Evolutionary conservation across 1,140 invertebrate genomes (phyloP).

Genomic region (Lepidostoma basale): DNA sequence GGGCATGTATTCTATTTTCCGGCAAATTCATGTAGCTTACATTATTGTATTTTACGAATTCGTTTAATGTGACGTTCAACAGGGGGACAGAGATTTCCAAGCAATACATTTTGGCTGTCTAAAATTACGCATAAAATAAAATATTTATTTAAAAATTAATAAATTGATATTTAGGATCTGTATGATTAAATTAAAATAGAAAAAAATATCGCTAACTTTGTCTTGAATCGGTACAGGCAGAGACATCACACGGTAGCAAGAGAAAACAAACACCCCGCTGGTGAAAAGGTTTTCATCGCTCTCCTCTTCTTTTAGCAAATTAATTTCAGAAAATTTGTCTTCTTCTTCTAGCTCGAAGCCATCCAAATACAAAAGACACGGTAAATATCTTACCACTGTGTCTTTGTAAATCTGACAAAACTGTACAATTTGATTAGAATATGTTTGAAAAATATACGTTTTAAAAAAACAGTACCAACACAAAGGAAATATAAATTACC

Average conservation of each 20-base stretch:
- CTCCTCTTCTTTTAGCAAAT: slow-evolving; percentile 47
- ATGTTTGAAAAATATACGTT: slow-evolving; percentile 25
- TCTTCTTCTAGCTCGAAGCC: slow-evolving; percentile 49
- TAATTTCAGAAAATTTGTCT: slow-evolving; percentile 47
- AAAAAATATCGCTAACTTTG: background rate
- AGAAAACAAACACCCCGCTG: slow-evolving; percentile 53
- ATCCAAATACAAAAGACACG: slow-evolving; percentile 30
- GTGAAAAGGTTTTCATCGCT: slow-evolving; percentile 53
- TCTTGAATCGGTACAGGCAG: slow-evolving; percentile 52
- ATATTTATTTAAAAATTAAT: background rate
- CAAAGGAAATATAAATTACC: slow-evolving; percentile 50
- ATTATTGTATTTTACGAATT: slow-evolving; percentile 52
- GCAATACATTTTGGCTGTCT: slow-evolving; percentile 54
- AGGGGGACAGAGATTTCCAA: slow-evolving; percentile 56
- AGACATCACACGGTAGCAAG: slow-evolving; percentile 54
- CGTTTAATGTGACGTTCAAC: slow-evolving; percentile 51
- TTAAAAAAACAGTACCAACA: slow-evolving; percentile 25
- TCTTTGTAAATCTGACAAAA: slow-evolving; percentile 19
- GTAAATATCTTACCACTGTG: slow-evolving; percentile 4
- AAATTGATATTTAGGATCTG: background rate
- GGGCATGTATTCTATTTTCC: background rate
- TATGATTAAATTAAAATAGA: background rate
- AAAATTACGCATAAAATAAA: slow-evolving; percentile 13
- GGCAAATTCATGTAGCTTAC: slow-evolving; percentile 12
- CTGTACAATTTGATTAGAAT: background rate